Percentiles rank a stretch among this genome's conserved stretches.
Conservation (phyloP, 2,797 vertebrate genomes). For the Menidia menidia region DNA sequence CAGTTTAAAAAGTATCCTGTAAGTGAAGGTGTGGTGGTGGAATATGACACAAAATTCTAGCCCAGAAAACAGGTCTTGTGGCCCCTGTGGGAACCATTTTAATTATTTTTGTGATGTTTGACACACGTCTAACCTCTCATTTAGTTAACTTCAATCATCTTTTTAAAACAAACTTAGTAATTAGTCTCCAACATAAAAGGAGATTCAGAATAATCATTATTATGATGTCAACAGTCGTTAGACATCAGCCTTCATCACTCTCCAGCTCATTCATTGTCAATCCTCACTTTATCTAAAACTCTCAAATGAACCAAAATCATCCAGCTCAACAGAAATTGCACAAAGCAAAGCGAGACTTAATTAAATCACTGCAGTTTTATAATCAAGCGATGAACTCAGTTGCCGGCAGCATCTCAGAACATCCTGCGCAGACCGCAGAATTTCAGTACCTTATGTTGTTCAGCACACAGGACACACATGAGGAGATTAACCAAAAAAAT, state of each 20-base stretch:
- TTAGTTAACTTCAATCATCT: not conserved
- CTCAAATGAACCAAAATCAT: not conserved
- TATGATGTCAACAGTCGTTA: not conserved
- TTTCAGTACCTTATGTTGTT: conserved; percentile 1
- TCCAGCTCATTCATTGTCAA: not conserved
- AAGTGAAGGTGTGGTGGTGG: not conserved
- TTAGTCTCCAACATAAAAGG: not conserved
- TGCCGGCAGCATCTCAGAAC: conserved; percentile 6
- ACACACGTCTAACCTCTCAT: not conserved
- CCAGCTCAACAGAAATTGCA: not conserved
- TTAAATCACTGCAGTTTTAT: not conserved
- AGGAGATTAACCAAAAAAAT: conserved; percentile 31
- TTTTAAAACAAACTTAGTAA: not conserved
- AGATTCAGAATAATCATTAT: not conserved
- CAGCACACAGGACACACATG: not conserved
- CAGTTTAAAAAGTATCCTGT: not conserved
- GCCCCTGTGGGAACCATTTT: not conserved
- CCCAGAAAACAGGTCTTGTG: not conserved
- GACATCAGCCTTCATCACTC: not conserved
- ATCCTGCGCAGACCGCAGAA: conserved; percentile 16
- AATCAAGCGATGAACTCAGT: conserved; percentile 8
- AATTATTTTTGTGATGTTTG: not conserved
- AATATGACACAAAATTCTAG: not conserved
- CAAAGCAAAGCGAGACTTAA: not conserved
- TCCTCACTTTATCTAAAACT: not conserved